Evolutionary conservation across 2,888 invertebrate genomes (phyloP), one percentile per base, ranked within the genome.

Genomic region (Blastobasis lacticolella): DNA sequence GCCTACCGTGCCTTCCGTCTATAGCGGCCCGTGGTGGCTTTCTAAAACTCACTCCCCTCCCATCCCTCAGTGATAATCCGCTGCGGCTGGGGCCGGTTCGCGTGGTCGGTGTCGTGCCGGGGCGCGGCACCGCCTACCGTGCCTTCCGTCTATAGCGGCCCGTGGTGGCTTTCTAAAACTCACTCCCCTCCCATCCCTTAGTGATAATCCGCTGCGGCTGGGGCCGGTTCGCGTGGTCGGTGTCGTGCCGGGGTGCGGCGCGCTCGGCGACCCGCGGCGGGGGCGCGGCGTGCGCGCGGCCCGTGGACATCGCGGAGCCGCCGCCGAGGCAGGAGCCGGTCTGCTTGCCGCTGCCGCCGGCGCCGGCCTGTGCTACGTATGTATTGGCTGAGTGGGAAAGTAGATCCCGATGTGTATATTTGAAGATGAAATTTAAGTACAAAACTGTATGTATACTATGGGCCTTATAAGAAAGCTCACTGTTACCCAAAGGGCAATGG

Each of bases 141-240:
- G 23, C 23, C 23, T 23, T 23, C 2, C 23, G 23, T 23, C 23
- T 23, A 3, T 23, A 23, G 23, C 23, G n/a, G 23, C 23, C 23
- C 23, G 1, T 23, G 3, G 3, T 23, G 3, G 23, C 23, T 23
- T 23, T 23, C 23, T 2, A 23, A 23, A 23, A 23, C 23, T 23
- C 23, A n/a, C n/a, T n/a, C n/a, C n/a, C n/a, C n/a, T n/a, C n/a
- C n/a, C n/a, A 23, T 23, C 3, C 23, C 23, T 23, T 3, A 23
- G 23, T 23, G 23, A 23, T 23, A 23, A 94, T 98, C 57, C 92
- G 98, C 2, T 96, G 97, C 52, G 96, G 97, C 0, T 98, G 97
- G 87, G 98, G 98, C 0, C 92, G 98, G 5, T 95, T 96, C 86
- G 96, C 97, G 23, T 99, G 98, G 98, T 95, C 95, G 6, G 92